Conservation (phyloP, 2,888 invertebrate genomes). For the Drosophila macrospina region DNA sequence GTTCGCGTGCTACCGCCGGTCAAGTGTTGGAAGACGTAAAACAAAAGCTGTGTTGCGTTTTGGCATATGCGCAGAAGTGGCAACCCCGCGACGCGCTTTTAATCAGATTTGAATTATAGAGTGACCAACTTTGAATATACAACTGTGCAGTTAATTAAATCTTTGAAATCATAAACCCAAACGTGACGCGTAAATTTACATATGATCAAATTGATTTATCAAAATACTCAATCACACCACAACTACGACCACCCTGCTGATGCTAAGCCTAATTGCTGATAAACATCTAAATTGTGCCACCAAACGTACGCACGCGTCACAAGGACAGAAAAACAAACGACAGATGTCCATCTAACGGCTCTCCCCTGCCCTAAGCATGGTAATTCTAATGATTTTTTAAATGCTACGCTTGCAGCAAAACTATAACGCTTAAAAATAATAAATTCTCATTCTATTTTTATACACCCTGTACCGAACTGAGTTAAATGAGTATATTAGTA, state of each 20-base stretch:
- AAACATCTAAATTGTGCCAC: slow-evolving; percentile 72
- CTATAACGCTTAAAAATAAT: slow-evolving; percentile 71
- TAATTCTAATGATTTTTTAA: slow-evolving; percentile 75
- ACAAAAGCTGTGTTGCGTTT: slow-evolving; percentile 20
- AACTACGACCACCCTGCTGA: slow-evolving; percentile 43
- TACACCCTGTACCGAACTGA: background rate
- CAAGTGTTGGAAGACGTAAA: slow-evolving; percentile 34
- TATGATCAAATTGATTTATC: slow-evolving; percentile 76
- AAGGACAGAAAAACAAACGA: slow-evolving; percentile 35
- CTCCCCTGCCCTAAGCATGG: slow-evolving; percentile 45
- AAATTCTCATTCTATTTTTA: slow-evolving; percentile 47
- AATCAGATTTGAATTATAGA: slow-evolving; percentile 28
- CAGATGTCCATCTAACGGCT: slow-evolving; percentile 64
- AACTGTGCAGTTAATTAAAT: slow-evolving; percentile 73
- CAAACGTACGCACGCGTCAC: slow-evolving; percentile 55
- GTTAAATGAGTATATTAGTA: background rate
- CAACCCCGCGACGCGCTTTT: slow-evolving; percentile 18
- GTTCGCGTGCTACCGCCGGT: slow-evolving; percentile 34
- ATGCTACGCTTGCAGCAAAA: slow-evolving; percentile 64
- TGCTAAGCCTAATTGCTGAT: slow-evolving; percentile 79
- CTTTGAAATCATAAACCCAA: slow-evolving; percentile 25
- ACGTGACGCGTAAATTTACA: slow-evolving; percentile 64
- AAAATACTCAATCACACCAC: slow-evolving; percentile 63
- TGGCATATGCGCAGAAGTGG: slow-evolving; percentile 11
- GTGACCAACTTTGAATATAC: slow-evolving; percentile 21